Base-by-base conservation (phyloP, 1,140 invertebrate species). In the Leptestheria dahalacensis region DNA sequence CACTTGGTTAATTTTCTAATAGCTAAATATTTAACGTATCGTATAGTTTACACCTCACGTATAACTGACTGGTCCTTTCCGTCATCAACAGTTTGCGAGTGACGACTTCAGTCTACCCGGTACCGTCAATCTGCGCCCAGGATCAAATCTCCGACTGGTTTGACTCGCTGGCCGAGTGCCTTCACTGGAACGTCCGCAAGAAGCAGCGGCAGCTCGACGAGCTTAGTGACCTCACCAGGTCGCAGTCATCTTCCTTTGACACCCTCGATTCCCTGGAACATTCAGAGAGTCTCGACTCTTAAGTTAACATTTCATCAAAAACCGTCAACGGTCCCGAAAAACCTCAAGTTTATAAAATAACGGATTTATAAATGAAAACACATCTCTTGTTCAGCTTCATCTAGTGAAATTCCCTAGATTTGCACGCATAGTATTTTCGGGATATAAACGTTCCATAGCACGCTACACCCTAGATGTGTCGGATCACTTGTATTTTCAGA, bases 101-200 rank as follows among this genome's bases (percentile, higher is more conserved):
- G 25, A 97, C 91, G 2, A 97, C 92, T 3, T 95, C 92, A 0
- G 88, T 92, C 15, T 96, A 94, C 70, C 92, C 93, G 1, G 87
- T 97, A 56, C 94, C 94, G 10, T 93, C 90, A 50, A 94, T 97
- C 65, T 97, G 92, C 70, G 83, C 90, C 0, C 85, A 88, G 65
- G 92, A 97, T 70, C 93, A 96, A 74, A 95, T 97, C 60, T 84
- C 88, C 3, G 94, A 97, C 68, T 97, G 93, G 94, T 97, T 97
- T 72, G 90, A 91, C 68, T 92, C 91, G 0, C 72, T 97, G 48
- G 93, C 88, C 10, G 91, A 95, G 69, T 96, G 93, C 69, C 77
- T 97, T 2, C 92, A 97, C 67, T 97, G 94, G 94, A 97, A 97
- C 73, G 91, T 97, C 0, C 77, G 93, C 2, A 94, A 95, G 73